A percentile compares a stretch with the other conserved stretches of the same genome.
These are phyloP conservation scores for Globodera ellingtonae DNA, from an alignment of 1,140 invertebrate genomes.

Conservation along the genomic window DNA sequence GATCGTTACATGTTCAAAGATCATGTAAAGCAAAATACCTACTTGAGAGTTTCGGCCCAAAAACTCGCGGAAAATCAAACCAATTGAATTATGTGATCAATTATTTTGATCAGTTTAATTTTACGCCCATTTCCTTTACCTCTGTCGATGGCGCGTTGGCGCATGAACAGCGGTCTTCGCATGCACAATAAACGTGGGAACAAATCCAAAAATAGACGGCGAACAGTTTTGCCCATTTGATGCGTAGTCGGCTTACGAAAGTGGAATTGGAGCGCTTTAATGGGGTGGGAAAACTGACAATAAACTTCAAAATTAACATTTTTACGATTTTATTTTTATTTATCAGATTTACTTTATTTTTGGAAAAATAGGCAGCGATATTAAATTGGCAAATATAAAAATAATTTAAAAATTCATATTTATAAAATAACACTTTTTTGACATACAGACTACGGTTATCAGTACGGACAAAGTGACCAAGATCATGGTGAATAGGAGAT, in stretches of 20 bases:
- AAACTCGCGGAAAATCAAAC: too few relatives aligned
- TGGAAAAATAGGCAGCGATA: too few relatives aligned
- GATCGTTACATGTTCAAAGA: too few relatives aligned
- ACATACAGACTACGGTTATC: slow-evolving; percentile 81
- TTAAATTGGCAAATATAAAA: slow-evolving; percentile 8
- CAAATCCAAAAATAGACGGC: slow-evolving; percentile 82
- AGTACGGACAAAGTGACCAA: slow-evolving; percentile 96
- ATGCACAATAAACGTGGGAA: slow-evolving; percentile 74
- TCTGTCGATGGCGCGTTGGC: background rate
- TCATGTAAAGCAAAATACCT: too few relatives aligned
- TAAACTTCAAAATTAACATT: slow-evolving; percentile 11
- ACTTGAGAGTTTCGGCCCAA: too few relatives aligned
- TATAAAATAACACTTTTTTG: background rate
- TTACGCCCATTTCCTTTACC: background rate
- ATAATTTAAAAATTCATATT: too few relatives aligned
- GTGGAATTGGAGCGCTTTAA: slow-evolving; percentile 90
- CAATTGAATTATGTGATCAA: too few relatives aligned
- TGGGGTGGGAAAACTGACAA: slow-evolving; percentile 51
- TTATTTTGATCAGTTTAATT: background rate
- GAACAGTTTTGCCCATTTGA: slow-evolving; percentile 85
- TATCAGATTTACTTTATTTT: too few relatives aligned
- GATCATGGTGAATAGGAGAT: slow-evolving; percentile 98
- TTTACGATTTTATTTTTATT: background rate
- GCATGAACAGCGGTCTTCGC: slow-evolving; percentile 60
- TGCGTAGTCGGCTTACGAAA: slow-evolving; percentile 94